Evolutionary conservation across 2,113 vertebrate genomes (phyloP), one percentile per base, ranked within the genome.

Genomic region (Euleptes europaea): DNA sequence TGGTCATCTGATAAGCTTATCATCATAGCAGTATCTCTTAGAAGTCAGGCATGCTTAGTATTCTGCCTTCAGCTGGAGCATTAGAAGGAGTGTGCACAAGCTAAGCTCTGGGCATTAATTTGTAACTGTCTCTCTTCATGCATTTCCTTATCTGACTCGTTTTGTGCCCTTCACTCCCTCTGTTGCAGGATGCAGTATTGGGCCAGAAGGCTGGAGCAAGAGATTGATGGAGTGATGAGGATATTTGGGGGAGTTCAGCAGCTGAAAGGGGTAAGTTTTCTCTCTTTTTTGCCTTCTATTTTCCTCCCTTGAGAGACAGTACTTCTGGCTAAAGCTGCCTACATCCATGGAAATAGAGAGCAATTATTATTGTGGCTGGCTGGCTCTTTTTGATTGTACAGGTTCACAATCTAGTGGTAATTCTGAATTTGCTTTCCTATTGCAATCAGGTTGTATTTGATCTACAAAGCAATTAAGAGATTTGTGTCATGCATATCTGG

Each of bases 231-330:
- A 83, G 98, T 99, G 91, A 98, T 99, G 97, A 97, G 98, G 93
- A 98, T 99, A 93, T 98, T 99, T 95, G 98, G 98, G 90, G 98
- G 98, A 60, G 97, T 97, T 89, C 98, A 99, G 93, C 98, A 99
- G 94, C 96, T 99, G 89, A 98, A 97, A 92, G 96, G 96, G 97
- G 98, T 99, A 96, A 98, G 97, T 80, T 67, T 31, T 82, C 51
- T 35, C 77, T 89, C 33, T n/a, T 63, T 82, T 85, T 71, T 38
- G 65, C 82, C 72, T 73, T 88, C 75, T 84, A 77, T 84, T 83
- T 69, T 72, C 78, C 89, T 88, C 73, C 83, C 72, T 11, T 60
- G 28, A 54, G 28, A 33, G 11, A 19, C 33, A 23, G 19, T 78
- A 72, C 71, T 72, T 63, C 38, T 60, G 9, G 14, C 44, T 79